phyloP scores from a whole-genome alignment of 2,113 vertebrate genomes.

The Corythornis madagascariensis region DNA sequence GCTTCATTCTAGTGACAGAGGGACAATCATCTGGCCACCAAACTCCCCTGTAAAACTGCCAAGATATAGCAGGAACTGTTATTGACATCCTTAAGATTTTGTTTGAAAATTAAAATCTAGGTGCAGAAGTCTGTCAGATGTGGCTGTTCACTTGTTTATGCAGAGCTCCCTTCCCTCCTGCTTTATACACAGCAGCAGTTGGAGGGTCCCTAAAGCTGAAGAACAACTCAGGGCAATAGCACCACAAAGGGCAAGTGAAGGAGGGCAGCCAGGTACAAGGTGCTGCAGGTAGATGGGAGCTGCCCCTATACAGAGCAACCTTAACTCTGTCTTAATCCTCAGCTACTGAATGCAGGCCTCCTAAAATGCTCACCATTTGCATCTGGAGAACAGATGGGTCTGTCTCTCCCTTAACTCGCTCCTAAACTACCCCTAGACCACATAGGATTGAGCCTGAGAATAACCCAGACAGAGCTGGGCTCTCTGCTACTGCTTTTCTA shows the following conservation, averaged over 20 bases:
- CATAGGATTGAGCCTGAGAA: background rate
- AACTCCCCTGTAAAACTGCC: background rate
- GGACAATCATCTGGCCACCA: background rate
- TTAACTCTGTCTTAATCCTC: background rate
- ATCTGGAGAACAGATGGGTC: background rate
- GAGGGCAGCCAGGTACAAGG: background rate
- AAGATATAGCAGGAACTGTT: background rate
- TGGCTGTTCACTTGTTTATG: background rate
- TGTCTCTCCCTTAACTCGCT: background rate
- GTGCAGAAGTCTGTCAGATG: background rate
- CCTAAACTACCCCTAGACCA: background rate
- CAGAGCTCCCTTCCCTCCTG: background rate
- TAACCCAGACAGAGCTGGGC: background rate
- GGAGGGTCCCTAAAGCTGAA: background rate
- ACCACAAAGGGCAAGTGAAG: background rate
- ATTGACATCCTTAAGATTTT: background rate
- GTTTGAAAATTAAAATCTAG: constrained; percentile 14
- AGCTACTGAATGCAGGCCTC: background rate
- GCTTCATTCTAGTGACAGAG: background rate
- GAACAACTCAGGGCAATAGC: background rate
- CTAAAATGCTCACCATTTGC: background rate
- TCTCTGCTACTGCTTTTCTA: background rate
- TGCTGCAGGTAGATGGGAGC: background rate
- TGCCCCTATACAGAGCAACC: background rate
- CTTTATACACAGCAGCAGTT: background rate